phyloP scores from a whole-genome alignment of 1,140 invertebrate species.

The Lordiphosa clarofinis region DNA sequence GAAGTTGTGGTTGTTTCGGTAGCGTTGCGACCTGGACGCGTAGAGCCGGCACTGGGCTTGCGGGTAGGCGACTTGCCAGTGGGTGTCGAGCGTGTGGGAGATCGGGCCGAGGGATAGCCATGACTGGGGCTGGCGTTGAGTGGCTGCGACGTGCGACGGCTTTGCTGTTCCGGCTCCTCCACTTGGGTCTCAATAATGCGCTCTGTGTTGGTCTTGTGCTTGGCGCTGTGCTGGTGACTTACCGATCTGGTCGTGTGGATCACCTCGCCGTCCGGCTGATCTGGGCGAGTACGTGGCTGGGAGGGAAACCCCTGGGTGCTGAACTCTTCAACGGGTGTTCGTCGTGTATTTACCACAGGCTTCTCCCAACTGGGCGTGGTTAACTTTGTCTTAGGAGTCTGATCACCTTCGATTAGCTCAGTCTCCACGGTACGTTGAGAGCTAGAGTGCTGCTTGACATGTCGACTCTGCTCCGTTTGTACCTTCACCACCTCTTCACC shows the following conservation, averaged over 20 bases:
- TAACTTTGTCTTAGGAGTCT: neutral
- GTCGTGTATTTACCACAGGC: slow-evolving; percentile 24
- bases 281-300: slow-evolving; percentile 29
- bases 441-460: slow-evolving; percentile 55
- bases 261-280: slow-evolving; percentile 53
- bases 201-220: slow-evolving; percentile 56
- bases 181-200: slow-evolving; percentile 66
- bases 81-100: slow-evolving; percentile 10
- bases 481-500: slow-evolving; percentile 53
- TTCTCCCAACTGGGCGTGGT: slow-evolving; percentile 43
- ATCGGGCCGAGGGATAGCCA: slow-evolving; percentile 34
- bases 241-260: slow-evolving; percentile 32
- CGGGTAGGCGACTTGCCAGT: slow-evolving; percentile 28
- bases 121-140: slow-evolving; percentile 32
- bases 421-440: slow-evolving; percentile 54
- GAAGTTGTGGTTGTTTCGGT: slow-evolving; percentile 21
- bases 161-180: slow-evolving; percentile 35
- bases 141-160: slow-evolving; percentile 41
- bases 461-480: slow-evolving; percentile 53
- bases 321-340: slow-evolving; percentile 29
- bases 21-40: slow-evolving; percentile 17
- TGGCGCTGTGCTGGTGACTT: slow-evolving; percentile 39
- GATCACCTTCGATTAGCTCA: slow-evolving; percentile 35
- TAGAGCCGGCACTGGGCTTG: slow-evolving; percentile 4
- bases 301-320: slow-evolving; percentile 63